A percentile compares a stretch with the other conserved stretches of the same genome.
Evolutionary conservation across 2,888 invertebrate species (phyloP).

Genomic region (Miltochrista miniata): DNA sequence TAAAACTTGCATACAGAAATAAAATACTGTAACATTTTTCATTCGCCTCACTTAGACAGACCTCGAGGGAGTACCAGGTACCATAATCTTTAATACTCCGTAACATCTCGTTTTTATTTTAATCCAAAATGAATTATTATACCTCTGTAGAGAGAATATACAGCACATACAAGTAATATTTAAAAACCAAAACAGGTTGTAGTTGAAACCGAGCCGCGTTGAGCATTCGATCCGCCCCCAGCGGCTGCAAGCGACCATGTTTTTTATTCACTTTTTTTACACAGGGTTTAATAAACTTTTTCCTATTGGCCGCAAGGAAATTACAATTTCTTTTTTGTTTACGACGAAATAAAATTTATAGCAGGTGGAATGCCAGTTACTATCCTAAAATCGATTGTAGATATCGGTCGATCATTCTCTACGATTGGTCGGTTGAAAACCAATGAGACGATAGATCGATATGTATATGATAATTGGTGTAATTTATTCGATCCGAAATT

Average conservation of each 20-base stretch:
- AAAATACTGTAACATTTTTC: background rate
- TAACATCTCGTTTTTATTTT: constrained; percentile 4
- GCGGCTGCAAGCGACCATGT: constrained; percentile 54
- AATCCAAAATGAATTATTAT: constrained; percentile 18
- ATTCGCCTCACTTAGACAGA: background rate
- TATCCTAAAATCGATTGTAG: constrained; percentile 52
- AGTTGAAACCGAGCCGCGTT: constrained; percentile 59
- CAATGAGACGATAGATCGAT: constrained; percentile 58
- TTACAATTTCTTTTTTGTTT: constrained; percentile 60
- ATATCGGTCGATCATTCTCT: constrained; percentile 38
- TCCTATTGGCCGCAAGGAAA: constrained; percentile 77
- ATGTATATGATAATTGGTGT: constrained; percentile 30
- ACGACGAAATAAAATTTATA: constrained; percentile 75
- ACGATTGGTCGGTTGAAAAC: constrained; percentile 44
- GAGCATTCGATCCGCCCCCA: constrained; percentile 70
- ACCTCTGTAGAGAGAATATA: constrained; percentile 17
- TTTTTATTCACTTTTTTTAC: constrained; percentile 62
- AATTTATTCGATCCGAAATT: constrained; percentile 24
- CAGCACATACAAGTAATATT: constrained; percentile 39
- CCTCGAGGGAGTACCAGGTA: background rate
- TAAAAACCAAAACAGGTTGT: constrained; percentile 67
- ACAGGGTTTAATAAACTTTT: constrained; percentile 72
- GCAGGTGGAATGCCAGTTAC: constrained; percentile 65
- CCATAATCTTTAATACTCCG: constrained; percentile 7
- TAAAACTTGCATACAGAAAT: background rate